Base-by-base conservation (phyloP, 2,888 invertebrate genomes). In the Ectemnius cavifrons region DNA sequence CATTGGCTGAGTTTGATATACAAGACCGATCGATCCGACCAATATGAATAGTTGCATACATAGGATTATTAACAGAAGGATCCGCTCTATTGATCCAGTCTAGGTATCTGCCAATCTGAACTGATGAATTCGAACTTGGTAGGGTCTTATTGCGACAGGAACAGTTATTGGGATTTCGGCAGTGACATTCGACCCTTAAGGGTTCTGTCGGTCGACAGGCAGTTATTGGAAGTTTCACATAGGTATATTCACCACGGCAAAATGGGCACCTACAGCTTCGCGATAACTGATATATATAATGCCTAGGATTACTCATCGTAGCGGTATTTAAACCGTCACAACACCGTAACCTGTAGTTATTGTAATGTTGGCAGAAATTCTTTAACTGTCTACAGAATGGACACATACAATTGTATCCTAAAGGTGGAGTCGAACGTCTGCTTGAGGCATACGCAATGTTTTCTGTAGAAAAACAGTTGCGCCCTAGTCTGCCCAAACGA, bases 391-490 rank as follows among this genome's bases (percentile, higher is more conserved):
- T 80, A 67, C 90, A 90, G 14, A 86, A 86, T 28, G 85, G 86
- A 59, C 90, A 89, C 63, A 84, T 82, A 27, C 89, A 89, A 67
- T 85, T 87, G 68, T 86, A 83, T 5, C 86, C 84, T 18, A 85
- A 81, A 6, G 86, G 86, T 63, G 89, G 86, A 64, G 86, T 70
- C 23, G 87, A 84, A 14, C 87, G 84, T 65, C 86, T 81, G 52
- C 83, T 86, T 14, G 87, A 84, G 0, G 88, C 86, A 8, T 85
- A 86, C n/a, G 88, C 86, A 49, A 90, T 89, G 52, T 90, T 90
- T 58, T 90, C 90, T n/a, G 88, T 88, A 4, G 90, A 90, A 59
- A 90, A 90, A 69, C 90, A 90, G 67, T 90, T 90, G 11, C 90
- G 81, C 13, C 89, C 89, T 45, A 90, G 78, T 49, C 88, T 84